Conservation (phyloP, 2,797 vertebrate species). For the Sebastes diaconus region DNA sequence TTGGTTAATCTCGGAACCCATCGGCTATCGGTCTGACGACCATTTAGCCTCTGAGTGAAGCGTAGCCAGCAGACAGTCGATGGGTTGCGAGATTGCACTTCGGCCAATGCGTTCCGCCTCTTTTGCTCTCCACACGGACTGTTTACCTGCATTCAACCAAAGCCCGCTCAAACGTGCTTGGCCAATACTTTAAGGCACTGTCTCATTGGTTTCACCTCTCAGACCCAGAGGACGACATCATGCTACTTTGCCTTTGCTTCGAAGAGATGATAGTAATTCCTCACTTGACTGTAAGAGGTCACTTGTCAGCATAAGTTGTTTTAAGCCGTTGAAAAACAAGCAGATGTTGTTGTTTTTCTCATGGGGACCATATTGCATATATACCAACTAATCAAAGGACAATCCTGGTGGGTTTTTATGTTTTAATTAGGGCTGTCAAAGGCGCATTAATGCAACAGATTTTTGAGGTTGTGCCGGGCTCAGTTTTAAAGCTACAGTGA, state of each 20-base stretch:
- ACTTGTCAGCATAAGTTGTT: no score
- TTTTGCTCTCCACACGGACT: no score
- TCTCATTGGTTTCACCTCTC: accelerated
- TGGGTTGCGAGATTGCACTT: not conserved
- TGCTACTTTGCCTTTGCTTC: not conserved
- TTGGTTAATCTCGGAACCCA: not conserved
- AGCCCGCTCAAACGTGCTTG: no score
- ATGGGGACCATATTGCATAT: not conserved
- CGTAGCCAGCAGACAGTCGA: no score
- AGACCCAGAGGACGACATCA: no score
- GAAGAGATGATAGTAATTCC: not conserved
- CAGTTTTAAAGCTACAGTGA: no score
- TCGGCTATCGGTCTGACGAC: not conserved
- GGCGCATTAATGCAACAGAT: no score
- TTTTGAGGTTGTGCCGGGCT: no score
- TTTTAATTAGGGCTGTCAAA: not conserved
- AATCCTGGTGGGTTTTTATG: not conserved
- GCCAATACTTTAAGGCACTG: accelerated
- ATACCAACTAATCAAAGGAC: not conserved
- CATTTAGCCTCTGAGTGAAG: accelerated
- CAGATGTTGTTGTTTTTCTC: no score
- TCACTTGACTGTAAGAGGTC: not conserved
- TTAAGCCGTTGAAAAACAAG: no score
- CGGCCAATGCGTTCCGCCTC: no score
- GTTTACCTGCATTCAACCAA: no score